Conservation (phyloP, 1,140 invertebrate species). For the Phenacoccus solenopsis region DNA sequence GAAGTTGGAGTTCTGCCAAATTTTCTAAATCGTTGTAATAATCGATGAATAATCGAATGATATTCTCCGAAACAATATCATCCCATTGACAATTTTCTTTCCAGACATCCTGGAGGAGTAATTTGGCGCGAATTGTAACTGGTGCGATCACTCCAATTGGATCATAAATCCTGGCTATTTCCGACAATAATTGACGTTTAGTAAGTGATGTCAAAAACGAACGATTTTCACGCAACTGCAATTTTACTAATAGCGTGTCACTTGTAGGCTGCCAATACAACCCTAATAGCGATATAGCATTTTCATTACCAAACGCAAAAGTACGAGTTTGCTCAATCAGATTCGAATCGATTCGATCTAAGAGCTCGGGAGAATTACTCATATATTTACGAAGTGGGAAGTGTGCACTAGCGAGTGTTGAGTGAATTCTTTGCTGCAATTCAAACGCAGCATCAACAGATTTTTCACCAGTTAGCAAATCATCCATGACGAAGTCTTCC, state of each 20-base stretch:
- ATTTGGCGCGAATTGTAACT: neutral
- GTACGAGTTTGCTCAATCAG: neutral
- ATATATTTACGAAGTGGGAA: constrained; percentile 24
- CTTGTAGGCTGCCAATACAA: neutral
- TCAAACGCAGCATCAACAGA: neutral
- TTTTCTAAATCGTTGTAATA: too few species aligned
- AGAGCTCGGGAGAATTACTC: neutral
- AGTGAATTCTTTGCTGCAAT: neutral
- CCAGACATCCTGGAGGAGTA: neutral
- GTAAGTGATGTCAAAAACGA: neutral
- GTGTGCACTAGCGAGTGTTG: neutral
- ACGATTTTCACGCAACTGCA: neutral
- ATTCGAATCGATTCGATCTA: neutral
- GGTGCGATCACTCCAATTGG: neutral
- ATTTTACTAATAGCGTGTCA: neutral
- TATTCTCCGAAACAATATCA: neutral
- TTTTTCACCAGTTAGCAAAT: constrained; percentile 3
- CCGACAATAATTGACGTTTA: neutral
- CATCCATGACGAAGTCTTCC: constrained; percentile 7
- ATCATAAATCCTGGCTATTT: neutral
- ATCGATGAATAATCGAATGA: too few species aligned
- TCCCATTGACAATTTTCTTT: neutral
- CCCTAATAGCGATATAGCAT: neutral
- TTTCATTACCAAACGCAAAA: neutral
- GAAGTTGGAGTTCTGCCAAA: too few species aligned